Evolutionary conservation across 2,888 invertebrate genomes (phyloP).

Genomic region (Drosophila eohydei): DNA sequence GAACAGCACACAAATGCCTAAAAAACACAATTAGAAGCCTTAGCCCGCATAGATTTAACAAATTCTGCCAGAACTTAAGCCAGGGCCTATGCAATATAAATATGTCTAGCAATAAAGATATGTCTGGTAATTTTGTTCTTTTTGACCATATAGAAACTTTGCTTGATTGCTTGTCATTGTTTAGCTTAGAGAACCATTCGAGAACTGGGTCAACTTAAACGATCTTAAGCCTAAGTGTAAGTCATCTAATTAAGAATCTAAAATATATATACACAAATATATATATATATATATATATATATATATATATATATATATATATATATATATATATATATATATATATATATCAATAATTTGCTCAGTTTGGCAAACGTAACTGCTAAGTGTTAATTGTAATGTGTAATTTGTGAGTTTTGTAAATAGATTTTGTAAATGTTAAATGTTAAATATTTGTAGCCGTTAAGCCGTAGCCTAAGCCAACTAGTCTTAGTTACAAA

Average conservation of each 20-base stretch:
- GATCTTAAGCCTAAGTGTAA: slow-evolving; percentile 73
- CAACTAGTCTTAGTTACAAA: slow-evolving; percentile 76
- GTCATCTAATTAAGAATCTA: slow-evolving; percentile 69
- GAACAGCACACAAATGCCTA: slow-evolving; percentile 24
- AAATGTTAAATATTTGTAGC: slow-evolving; percentile 74
- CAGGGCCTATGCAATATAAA: slow-evolving; percentile 12
- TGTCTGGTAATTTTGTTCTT: slow-evolving; percentile 6
- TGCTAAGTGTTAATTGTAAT: slow-evolving; percentile 71
- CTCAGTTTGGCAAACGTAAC: slow-evolving; percentile 48
- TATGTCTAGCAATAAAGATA: neutral
- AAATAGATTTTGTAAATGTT: slow-evolving; percentile 68
- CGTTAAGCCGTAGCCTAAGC: slow-evolving; percentile 60
- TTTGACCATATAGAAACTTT: slow-evolving; percentile 39
- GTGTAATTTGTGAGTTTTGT: slow-evolving; percentile 65
- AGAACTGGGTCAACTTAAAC: slow-evolving; percentile 74
- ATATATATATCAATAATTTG: slow-evolving; percentile 6
- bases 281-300: too few relatives aligned
- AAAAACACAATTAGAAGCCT: slow-evolving; percentile 12
- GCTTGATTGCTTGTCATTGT: slow-evolving; percentile 55
- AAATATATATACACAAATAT: neutral
- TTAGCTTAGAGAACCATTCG: slow-evolving; percentile 7
- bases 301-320: too few relatives aligned
- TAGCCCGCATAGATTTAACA: slow-evolving; percentile 20
- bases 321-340: neutral
- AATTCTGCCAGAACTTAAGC: slow-evolving; percentile 36